Conservation (phyloP, 2,113 vertebrate species). For the Colinus virginianus region DNA sequence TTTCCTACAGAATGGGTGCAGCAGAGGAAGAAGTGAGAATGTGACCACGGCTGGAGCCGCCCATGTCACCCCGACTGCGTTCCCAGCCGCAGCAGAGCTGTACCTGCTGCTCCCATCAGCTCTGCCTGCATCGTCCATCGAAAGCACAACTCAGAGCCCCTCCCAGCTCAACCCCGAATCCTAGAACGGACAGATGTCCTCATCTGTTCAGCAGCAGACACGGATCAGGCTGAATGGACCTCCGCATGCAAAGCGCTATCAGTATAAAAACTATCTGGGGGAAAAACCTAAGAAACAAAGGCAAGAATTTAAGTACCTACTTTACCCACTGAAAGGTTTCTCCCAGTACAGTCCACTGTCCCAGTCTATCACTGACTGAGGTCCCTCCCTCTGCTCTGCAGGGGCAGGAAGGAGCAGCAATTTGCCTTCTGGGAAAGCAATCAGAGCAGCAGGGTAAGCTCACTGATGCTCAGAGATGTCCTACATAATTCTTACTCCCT, state of each 20-base stretch:
- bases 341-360: not conserved
- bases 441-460: rapidly evolving
- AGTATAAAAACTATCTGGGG: rapidly evolving
- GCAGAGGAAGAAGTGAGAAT: not conserved
- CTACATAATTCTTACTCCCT: not conserved
- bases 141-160: not conserved
- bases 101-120: not conserved
- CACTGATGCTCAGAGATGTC: rapidly evolving
- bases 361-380: rapidly evolving
- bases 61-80: not conserved
- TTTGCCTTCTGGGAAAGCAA: not conserved
- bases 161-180: not conserved
- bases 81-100: rapidly evolving
- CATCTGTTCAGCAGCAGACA: not conserved
- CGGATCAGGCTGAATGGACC: not conserved
- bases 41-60: too few species aligned
- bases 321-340: not conserved
- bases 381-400: not conserved
- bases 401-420: not conserved
- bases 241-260: not conserved
- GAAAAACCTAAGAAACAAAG: not conserved
- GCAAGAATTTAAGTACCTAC: not conserved
- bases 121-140: not conserved
- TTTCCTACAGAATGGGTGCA: not conserved
- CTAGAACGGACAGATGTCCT: not conserved